Evolutionary conservation across 2,113 vertebrate genomes (phyloP).

Genomic region (Poeciliopsis occidentalis): DNA sequence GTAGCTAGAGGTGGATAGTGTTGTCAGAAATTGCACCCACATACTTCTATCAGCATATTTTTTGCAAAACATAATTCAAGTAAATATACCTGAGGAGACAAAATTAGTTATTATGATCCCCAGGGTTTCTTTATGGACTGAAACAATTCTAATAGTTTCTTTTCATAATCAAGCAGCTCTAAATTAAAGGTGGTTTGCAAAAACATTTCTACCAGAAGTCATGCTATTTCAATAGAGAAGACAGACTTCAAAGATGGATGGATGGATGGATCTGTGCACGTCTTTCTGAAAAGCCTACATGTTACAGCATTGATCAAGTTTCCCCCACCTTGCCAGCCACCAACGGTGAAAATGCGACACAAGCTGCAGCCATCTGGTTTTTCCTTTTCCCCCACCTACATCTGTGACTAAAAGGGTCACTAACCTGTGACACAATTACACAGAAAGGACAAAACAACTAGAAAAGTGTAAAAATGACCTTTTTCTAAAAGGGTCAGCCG

Average conservation of each 20-base stretch:
- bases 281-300: conserved; percentile 9
- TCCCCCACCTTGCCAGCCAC: conserved; percentile 12
- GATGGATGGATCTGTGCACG: not conserved
- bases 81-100: not conserved
- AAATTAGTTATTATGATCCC: not conserved
- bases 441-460: conserved; percentile 52
- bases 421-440: conserved; percentile 57
- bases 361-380: conserved; percentile 38
- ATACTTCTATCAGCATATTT: not conserved
- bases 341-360: conserved; percentile 40
- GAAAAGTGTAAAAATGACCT: conserved; percentile 64
- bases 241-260: not conserved
- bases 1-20: not conserved
- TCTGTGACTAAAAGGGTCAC: conserved; percentile 64
- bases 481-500: conserved; percentile 68
- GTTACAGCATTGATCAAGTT: conserved; percentile 12
- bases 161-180: not conserved
- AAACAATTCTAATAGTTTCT: not conserved
- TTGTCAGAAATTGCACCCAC: not conserved
- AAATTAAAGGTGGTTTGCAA: not conserved
- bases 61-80: too few species aligned
- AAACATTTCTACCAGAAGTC: not conserved
- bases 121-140: not conserved
- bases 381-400: conserved; percentile 34
- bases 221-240: not conserved